phyloP scores from a whole-genome alignment of 1,140 invertebrate genomes.

The Drosophila setifemur region DNA sequence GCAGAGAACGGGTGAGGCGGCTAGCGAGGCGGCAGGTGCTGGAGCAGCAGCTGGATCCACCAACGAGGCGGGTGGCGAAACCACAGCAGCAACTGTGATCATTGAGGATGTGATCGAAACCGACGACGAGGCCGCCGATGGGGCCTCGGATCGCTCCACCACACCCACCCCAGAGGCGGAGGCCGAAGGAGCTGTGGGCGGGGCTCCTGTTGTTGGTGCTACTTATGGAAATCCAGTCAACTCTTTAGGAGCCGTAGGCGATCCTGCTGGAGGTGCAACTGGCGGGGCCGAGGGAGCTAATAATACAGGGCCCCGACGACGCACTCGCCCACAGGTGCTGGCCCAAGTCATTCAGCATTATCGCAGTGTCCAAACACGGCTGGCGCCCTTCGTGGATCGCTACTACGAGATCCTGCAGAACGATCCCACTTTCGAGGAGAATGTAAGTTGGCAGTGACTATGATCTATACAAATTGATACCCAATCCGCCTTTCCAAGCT shows the following conservation, averaged over 20 bases:
- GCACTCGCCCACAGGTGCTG: conserved; percentile 84
- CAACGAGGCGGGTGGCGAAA: conserved; percentile 47
- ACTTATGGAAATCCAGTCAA: too few species aligned
- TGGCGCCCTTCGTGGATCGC: conserved; percentile 86
- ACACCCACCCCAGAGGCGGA: conserved; percentile 29
- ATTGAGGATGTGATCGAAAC: conserved; percentile 67
- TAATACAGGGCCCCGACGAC: conserved; percentile 47
- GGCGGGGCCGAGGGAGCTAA: conserved; percentile 8
- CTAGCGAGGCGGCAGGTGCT: conserved; percentile 11
- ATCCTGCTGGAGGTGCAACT: not conserved
- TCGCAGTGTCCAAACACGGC: conserved; percentile 84
- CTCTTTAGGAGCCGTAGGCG: not conserved
- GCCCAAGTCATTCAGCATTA: conserved; percentile 85
- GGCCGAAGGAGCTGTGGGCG: conserved; percentile 22
- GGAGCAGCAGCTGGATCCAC: conserved; percentile 3
- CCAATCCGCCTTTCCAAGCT: too few species aligned
- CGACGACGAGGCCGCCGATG: conserved; percentile 57
- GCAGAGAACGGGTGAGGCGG: conserved; percentile 2
- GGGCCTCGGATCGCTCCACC: conserved; percentile 15
- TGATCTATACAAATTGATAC: too few species aligned
- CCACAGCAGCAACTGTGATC: conserved; percentile 61
- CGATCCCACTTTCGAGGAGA: conserved; percentile 84
- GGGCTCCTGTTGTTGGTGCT: conserved; percentile 1
- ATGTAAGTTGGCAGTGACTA: conserved; percentile 81
- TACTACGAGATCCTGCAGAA: conserved; percentile 85